Conservation (phyloP, 2,797 vertebrate species). For the Mionectes olivaceus region DNA sequence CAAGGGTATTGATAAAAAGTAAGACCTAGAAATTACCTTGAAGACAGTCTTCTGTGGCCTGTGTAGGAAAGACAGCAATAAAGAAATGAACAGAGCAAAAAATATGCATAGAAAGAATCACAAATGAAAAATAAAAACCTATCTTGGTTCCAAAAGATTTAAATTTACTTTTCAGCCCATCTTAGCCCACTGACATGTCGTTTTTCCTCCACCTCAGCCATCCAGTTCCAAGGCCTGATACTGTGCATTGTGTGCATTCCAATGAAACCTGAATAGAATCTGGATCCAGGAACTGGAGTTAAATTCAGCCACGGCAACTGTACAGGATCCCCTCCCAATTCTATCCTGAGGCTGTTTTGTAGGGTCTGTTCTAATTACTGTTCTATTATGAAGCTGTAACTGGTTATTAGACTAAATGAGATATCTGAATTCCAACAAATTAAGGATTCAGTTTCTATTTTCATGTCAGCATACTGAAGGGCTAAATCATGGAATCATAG, state of each 20-base stretch:
- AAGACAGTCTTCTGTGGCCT: background rate
- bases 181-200: background rate
- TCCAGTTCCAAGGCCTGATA: background rate
- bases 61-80: background rate
- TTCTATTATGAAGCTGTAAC: background rate
- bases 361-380: background rate
- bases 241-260: background rate
- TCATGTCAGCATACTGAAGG: background rate
- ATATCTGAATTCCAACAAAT: background rate
- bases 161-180: background rate
- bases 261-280: background rate
- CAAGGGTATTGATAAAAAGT: background rate
- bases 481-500: background rate
- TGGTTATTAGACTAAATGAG: background rate
- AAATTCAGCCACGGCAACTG: background rate
- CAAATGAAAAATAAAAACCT: background rate
- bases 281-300: background rate
- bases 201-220: background rate
- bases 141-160: background rate
- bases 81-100: background rate
- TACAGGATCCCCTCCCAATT: background rate
- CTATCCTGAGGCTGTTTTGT: background rate
- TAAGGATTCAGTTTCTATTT: background rate
- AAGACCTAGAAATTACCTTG: background rate
- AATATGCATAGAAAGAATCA: background rate